Conservation (phyloP, 2,113 vertebrate genomes). For the Hypocryptadius cinnamomeus region DNA sequence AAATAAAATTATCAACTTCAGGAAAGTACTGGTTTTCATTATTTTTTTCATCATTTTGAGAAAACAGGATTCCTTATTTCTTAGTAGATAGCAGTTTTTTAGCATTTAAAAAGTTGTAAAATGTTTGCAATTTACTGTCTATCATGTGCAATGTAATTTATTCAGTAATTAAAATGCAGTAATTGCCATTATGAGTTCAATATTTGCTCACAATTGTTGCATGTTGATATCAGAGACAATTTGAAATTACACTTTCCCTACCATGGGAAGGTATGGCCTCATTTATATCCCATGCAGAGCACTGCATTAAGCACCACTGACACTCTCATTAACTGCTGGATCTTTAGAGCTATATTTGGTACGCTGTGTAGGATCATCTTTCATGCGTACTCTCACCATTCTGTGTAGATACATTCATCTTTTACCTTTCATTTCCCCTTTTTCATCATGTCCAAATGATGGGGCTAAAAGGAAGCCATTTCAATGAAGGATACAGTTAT, state of each 20-base stretch:
- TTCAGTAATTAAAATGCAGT: not conserved
- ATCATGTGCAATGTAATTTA: not conserved
- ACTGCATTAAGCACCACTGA: not conserved
- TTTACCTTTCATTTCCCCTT: not conserved
- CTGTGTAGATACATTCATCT: not conserved
- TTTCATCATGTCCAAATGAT: not conserved
- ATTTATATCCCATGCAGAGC: not conserved
- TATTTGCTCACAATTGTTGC: not conserved
- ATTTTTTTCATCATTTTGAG: not conserved
- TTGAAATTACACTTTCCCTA: not conserved
- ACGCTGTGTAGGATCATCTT: not conserved
- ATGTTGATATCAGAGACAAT: not conserved
- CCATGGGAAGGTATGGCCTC: not conserved
- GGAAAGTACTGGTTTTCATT: not conserved
- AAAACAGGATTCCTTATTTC: not conserved
- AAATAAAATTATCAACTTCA: not conserved
- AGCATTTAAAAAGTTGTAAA: not conserved
- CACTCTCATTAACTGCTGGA: slow-evolving; percentile 7
- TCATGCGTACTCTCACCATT: not conserved
- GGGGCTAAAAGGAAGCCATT: not conserved
- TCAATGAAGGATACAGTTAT: not conserved
- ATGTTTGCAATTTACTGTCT: not conserved
- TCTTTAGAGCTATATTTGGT: slow-evolving; percentile 11
- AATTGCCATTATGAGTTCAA: not conserved
- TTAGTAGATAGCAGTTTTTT: not conserved